Base-by-base conservation (phyloP, 2,888 invertebrate species). In the Apeira syringaria region DNA sequence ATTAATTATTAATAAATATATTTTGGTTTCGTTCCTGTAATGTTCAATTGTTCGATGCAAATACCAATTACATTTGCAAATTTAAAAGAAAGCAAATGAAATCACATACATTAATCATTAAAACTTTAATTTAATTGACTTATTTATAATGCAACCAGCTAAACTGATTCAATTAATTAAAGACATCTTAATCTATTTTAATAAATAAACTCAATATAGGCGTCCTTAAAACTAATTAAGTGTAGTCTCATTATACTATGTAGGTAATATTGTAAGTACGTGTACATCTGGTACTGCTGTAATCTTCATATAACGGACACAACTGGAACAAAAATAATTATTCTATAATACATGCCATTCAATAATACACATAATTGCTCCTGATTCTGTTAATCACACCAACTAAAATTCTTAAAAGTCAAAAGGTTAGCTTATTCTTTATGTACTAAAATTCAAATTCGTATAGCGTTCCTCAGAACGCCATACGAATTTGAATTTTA, bases 151-250 rank as follows among this genome's bases (percentile, higher is more conserved):
- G 32, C 27, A 12, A 22, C 8, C 17, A 27, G 40, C 33, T 25
- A 15, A 25, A 30, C 10, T n/a, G 22, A 15, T 38, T 17, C 11
- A 26, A 17, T 28, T 20, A 18, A 31, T 11, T 11, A 24, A 43
- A 32, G 37, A 18, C 35, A 35, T 32, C 27, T 32, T 36, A 42
- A 1, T 9, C 30, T 31, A 31, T 5, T 26, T 11, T 38, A 33
- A 44, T 38, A 44, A 34, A 53, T 48, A 47, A 41, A 27, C 4
- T n/a, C n/a, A n/a, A n/a, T n/a, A n/a, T 54, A 58, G 4, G 9
- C 3, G 38, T 51, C 4, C 42, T 50, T 60, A 58, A 12, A 41
- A 29, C 33, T 84, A 64, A 37, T 59, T 62, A 61, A 61, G 50
- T 49, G 49, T 53, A 50, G 18, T 3, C 32, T 55, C 44, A 13